Evolutionary conservation across 1,140 invertebrate genomes (phyloP).

Genomic region (Campoletis sonorensis): DNA sequence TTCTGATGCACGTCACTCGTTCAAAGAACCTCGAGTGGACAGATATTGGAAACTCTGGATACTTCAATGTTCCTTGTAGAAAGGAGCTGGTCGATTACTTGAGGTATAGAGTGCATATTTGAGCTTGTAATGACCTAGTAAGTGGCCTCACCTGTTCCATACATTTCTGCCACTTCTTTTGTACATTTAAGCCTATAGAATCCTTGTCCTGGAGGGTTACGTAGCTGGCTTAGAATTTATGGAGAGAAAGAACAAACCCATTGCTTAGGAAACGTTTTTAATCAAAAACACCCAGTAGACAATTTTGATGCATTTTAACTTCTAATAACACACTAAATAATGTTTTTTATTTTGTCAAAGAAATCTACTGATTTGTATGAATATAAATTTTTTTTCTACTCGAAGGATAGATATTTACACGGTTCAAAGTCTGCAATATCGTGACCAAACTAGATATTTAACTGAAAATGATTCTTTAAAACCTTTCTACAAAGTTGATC

Average conservation of each 20-base stretch:
- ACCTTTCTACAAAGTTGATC: not conserved
- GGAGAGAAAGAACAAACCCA: too few relatives aligned
- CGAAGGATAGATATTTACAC: too few relatives aligned
- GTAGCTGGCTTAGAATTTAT: too few relatives aligned
- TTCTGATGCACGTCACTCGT: constrained; percentile 17
- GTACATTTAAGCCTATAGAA: not conserved
- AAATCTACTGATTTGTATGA: too few relatives aligned
- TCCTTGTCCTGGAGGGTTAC: not conserved
- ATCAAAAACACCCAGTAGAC: too few relatives aligned
- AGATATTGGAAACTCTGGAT: not conserved
- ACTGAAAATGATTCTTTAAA: not conserved
- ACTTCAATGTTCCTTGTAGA: not conserved
- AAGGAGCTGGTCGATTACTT: constrained; percentile 6
- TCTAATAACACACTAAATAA: too few relatives aligned
- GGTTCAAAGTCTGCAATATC: too few relatives aligned
- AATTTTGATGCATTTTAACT: too few relatives aligned
- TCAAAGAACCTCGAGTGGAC: constrained; percentile 29
- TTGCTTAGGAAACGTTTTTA: too few relatives aligned
- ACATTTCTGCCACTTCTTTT: not conserved
- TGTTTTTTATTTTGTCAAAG: too few relatives aligned
- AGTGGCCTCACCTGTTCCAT: constrained; percentile 1
- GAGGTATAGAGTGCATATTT: not conserved
- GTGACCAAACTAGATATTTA: not conserved
- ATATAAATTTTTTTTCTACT: too few relatives aligned
- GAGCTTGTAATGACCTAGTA: not conserved